phyloP scores from a whole-genome alignment of 2,888 invertebrate genomes.

The Stratiomys singularior region DNA sequence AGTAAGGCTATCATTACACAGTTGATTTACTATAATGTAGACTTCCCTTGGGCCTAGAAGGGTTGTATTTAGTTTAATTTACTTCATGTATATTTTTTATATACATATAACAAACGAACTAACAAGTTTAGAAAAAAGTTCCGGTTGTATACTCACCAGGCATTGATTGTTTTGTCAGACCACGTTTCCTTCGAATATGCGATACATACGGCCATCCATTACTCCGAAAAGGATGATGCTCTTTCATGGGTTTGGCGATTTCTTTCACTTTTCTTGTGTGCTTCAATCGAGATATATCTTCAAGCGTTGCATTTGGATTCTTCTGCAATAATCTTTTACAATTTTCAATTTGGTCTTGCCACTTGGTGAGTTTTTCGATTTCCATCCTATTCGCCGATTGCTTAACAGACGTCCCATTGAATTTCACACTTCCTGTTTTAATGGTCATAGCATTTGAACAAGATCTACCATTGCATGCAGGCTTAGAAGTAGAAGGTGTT shows the following conservation, averaged over 20 bases:
- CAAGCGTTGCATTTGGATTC: slow-evolving; percentile 1
- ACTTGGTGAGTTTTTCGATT: slow-evolving; percentile 36
- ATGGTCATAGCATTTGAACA: slow-evolving; percentile 15
- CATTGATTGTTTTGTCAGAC: too few species aligned
- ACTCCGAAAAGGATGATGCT: not conserved
- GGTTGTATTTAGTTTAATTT: too few species aligned
- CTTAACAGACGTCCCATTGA: slow-evolving; percentile 1
- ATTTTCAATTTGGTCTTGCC: slow-evolving; percentile 43
- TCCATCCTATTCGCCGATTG: slow-evolving; percentile 17
- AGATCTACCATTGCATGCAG: not conserved
- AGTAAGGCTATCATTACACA: too few species aligned
- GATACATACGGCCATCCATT: too few species aligned
- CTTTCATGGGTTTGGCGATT: not conserved
- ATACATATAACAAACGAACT: too few species aligned
- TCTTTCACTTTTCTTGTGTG: slow-evolving; percentile 1
- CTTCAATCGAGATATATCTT: not conserved
- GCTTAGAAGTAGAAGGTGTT: not conserved
- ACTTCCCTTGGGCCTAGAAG: too few species aligned
- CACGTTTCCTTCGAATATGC: too few species aligned
- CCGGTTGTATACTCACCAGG: too few species aligned
- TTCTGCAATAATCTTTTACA: slow-evolving; percentile 41
- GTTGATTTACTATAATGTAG: too few species aligned
- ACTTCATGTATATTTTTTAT: too few species aligned
- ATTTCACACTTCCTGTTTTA: not conserved
- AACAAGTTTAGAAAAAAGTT: too few species aligned